Percentiles rank a stretch among this genome's conserved stretches.
Evolutionary conservation across 1,140 invertebrate species (phyloP).

Genomic region (Dysdera silvatica): DNA sequence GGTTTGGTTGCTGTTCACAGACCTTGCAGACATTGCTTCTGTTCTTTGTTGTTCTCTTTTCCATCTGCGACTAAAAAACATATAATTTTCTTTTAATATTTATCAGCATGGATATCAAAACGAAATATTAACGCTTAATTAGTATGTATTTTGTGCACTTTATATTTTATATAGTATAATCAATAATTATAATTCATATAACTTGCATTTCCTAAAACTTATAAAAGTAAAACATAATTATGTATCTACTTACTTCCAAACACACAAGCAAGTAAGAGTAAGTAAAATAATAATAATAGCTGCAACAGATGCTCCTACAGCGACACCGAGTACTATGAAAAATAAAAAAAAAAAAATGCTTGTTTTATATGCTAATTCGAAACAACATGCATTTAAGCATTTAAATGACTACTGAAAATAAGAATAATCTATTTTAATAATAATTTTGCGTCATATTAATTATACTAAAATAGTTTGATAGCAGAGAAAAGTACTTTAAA

Average conservation of each 20-base stretch:
- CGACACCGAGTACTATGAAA: conserved; percentile 63
- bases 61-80: conserved; percentile 25
- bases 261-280: conserved; percentile 74
- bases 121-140: not conserved
- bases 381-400: too few species aligned
- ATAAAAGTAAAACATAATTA: not conserved
- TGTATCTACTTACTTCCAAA: conserved; percentile 65
- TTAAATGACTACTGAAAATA: too few species aligned
- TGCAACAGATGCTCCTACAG: conserved; percentile 78
- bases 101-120: not conserved
- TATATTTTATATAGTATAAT: not conserved
- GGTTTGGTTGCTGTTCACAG: conserved; percentile 20
- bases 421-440: not conserved
- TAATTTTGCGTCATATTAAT: not conserved
- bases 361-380: too few species aligned
- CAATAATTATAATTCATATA: not conserved
- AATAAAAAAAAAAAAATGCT: not conserved
- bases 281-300: conserved; percentile 79
- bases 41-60: conserved; percentile 27
- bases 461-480: too few species aligned
- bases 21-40: conserved; percentile 7
- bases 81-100: not conserved
- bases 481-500: too few species aligned
- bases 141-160: not conserved
- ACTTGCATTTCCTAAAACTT: not conserved